Conservation (phyloP, 2,888 invertebrate species). For the Bellardia bayeri region DNA sequence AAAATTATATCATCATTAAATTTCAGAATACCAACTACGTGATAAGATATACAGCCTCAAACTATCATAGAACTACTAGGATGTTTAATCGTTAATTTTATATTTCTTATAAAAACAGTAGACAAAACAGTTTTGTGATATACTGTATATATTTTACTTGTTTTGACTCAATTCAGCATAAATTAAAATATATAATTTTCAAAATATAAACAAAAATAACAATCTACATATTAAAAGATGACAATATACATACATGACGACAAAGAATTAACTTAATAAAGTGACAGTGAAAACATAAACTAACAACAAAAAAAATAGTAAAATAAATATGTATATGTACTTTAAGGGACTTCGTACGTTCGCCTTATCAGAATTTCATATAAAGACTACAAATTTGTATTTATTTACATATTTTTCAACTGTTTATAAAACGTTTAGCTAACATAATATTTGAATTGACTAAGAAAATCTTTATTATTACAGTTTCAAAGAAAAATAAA, state of each 20-base stretch:
- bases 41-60: too few species aligned
- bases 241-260: constrained; percentile 7
- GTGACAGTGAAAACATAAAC: constrained; percentile 22
- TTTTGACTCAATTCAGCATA: constrained; percentile 60
- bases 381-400: not conserved
- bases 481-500: not conserved
- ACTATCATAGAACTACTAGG: too few species aligned
- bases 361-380: not conserved
- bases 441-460: not conserved
- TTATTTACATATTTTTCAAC: constrained; percentile 1
- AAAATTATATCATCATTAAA: too few species aligned
- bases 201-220: constrained; percentile 53
- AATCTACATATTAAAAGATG: constrained; percentile 13
- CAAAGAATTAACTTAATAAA: constrained; percentile 41
- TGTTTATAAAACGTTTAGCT: not conserved
- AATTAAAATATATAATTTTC: constrained; percentile 63
- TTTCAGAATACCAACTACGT: too few species aligned
- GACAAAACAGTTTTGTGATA: too few species aligned
- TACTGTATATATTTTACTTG: not conserved
- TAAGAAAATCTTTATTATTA: constrained; percentile 1
- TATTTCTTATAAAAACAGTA: too few species aligned
- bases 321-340: not conserved
- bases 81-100: too few species aligned
- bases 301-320: not conserved
- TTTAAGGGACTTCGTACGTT: not conserved